Evolutionary conservation across 1,140 invertebrate genomes (phyloP).

Genomic region (Apis dorsata): DNA sequence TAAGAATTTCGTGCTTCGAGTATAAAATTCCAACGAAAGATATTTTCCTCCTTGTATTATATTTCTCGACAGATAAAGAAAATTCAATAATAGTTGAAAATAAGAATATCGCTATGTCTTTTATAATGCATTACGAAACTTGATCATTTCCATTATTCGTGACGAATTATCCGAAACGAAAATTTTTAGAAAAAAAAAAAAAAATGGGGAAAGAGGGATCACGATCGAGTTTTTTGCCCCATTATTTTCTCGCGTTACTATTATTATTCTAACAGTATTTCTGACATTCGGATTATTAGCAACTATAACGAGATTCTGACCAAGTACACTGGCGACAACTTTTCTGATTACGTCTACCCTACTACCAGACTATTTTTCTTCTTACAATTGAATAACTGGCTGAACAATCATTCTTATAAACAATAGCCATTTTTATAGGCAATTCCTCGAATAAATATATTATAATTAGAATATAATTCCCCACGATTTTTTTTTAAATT

Average conservation of each 20-base stretch:
- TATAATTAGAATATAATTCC: no score
- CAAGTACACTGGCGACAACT: no score
- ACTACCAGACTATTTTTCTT: background rate
- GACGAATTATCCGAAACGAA: background rate
- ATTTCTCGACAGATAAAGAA: background rate
- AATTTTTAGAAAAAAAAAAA: background rate
- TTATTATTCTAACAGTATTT: background rate
- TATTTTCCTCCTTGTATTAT: background rate
- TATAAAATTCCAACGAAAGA: background rate
- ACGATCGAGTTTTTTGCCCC: background rate
- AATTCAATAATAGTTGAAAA: background rate
- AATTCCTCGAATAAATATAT: no score
- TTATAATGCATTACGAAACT: background rate
- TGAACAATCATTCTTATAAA: no score
- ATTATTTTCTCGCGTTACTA: background rate
- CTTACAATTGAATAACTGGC: no score
- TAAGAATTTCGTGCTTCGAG: no score
- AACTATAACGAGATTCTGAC: slow-evolving; percentile 7
- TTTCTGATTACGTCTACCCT: no score
- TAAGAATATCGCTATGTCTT: background rate
- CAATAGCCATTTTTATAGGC: no score
- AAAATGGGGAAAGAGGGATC: background rate
- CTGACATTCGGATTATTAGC: background rate
- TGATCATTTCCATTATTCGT: background rate
- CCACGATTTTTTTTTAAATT: no score